Conservation (phyloP, 1,140 invertebrate genomes). For the Drosophila sp. region DNA sequence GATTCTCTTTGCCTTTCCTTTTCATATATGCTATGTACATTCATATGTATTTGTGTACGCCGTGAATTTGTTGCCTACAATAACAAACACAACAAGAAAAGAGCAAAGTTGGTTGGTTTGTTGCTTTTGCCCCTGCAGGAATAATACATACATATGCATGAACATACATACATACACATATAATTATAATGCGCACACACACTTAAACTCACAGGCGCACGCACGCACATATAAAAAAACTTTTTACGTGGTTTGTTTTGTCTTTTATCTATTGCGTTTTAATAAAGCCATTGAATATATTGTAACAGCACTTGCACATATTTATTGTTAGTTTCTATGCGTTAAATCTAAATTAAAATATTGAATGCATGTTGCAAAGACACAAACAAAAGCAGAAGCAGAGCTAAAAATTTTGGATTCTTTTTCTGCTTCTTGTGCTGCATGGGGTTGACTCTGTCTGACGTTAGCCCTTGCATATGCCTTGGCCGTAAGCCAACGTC, state of each 20-base stretch:
- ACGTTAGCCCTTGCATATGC: slow-evolving; percentile 43
- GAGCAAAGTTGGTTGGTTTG: slow-evolving; percentile 48
- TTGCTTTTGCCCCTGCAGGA: slow-evolving; percentile 56
- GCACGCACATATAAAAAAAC: slow-evolving; percentile 40
- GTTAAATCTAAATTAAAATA: slow-evolving; percentile 39
- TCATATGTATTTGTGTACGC: slow-evolving; percentile 15
- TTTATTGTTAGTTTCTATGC: slow-evolving; percentile 31
- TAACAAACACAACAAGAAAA: slow-evolving; percentile 45
- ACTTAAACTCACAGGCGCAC: slow-evolving; percentile 32
- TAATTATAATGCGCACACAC: slow-evolving; percentile 51
- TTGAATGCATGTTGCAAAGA: slow-evolving; percentile 54
- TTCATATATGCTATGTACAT: slow-evolving; percentile 18
- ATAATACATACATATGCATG: slow-evolving; percentile 45
- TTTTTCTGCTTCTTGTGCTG: slow-evolving; percentile 53
- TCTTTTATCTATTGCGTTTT: slow-evolving; percentile 34
- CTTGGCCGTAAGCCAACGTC: slow-evolving; percentile 39
- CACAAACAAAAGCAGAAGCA: slow-evolving; percentile 60
- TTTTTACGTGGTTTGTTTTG: slow-evolving; percentile 44
- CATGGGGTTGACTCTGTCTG: slow-evolving; percentile 46
- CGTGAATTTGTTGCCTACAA: slow-evolving; percentile 44
- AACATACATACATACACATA: slow-evolving; percentile 34
- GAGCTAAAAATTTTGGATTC: slow-evolving; percentile 51
- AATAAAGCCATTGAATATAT: slow-evolving; percentile 10
- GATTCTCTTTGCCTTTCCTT: slow-evolving; percentile 44
- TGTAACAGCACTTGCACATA: slow-evolving; percentile 14